Evolutionary conservation across 64 coral and sea anemone genomes (phyloP).

Genomic region (Pachyseris speciosa): DNA sequence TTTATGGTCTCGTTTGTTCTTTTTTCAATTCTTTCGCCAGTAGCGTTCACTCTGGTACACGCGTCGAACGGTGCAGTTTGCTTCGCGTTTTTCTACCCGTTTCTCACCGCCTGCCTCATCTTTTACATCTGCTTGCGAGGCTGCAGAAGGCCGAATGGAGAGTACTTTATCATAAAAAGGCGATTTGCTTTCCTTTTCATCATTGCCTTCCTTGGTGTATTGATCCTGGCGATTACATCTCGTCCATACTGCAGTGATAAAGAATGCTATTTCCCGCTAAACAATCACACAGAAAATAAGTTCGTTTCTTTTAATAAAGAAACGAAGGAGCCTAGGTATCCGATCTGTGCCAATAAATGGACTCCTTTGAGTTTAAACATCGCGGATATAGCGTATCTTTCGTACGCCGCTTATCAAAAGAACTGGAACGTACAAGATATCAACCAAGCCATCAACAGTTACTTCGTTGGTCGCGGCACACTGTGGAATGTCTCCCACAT

Average conservation of each 20-base stretch:
- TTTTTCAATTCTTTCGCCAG: slow-evolving; percentile 58
- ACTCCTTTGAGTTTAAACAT: slow-evolving; percentile 37
- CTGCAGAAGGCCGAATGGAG: slow-evolving; percentile 37
- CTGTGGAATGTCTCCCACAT: slow-evolving; percentile 40
- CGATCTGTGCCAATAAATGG: slow-evolving; percentile 68
- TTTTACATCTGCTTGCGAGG: slow-evolving; percentile 47
- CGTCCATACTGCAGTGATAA: background rate
- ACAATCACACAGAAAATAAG: background rate
- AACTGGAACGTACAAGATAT: slow-evolving; percentile 3
- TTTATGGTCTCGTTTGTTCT: background rate
- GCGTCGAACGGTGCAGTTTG: slow-evolving; percentile 33
- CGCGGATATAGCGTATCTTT: slow-evolving; percentile 70
- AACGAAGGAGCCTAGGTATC: slow-evolving; percentile 24
- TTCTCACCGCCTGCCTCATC: slow-evolving; percentile 43
- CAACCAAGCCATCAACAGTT: background rate
- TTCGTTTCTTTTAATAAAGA: background rate
- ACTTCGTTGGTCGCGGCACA: slow-evolving; percentile 42
- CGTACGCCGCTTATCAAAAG: slow-evolving; percentile 50
- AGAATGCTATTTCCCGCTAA: background rate
- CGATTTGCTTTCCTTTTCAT: slow-evolving; percentile 53
- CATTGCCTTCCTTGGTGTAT: slow-evolving; percentile 4
- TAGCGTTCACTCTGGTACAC: slow-evolving; percentile 38
- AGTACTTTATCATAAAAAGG: slow-evolving; percentile 65
- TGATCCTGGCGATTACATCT: background rate
- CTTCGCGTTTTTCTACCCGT: slow-evolving; percentile 76